Evolutionary conservation across 2,888 invertebrate species (phyloP).

Genomic region (Drosophila anceps): DNA sequence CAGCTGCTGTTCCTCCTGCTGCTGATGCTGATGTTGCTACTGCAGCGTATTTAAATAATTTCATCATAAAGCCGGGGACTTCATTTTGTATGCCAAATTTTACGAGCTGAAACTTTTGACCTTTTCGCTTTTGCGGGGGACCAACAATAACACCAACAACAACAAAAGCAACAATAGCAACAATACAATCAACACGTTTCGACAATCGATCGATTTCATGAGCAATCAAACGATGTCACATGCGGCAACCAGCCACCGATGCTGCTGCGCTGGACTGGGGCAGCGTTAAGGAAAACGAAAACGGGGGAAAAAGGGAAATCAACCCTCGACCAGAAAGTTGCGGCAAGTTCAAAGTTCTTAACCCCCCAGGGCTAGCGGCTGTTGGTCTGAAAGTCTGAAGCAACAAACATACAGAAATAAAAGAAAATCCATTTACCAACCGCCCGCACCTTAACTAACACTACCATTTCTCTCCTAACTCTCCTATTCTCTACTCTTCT

Average conservation of each 20-base stretch:
- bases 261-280: not conserved
- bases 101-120: conserved; percentile 77
- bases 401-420: conserved; percentile 49
- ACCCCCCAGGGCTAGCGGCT: conserved; percentile 43
- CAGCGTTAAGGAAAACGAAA: not conserved
- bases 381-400: conserved; percentile 15
- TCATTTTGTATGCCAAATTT: conserved; percentile 71
- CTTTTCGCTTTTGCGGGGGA: conserved; percentile 44
- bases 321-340: conserved; percentile 67
- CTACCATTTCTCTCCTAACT: not conserved
- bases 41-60: conserved; percentile 67
- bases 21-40: not conserved
- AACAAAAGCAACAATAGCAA: conserved; percentile 12
- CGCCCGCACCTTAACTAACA: not conserved
- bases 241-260: conserved; percentile 52
- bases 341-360: conserved; percentile 77
- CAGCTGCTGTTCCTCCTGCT: conserved; percentile 40
- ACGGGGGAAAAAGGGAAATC: conserved; percentile 6
- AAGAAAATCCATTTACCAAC: conserved; percentile 65
- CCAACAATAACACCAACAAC: conserved; percentile 15
- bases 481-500: not conserved
- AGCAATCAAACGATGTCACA: conserved; percentile 78
- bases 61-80: conserved; percentile 50
- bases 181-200: conserved; percentile 78
- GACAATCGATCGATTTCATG: conserved; percentile 80